Percentiles rank a stretch among this genome's conserved stretches.
Conservation (phyloP, 2,888 invertebrate genomes). For the Cerastoderma edule region DNA sequence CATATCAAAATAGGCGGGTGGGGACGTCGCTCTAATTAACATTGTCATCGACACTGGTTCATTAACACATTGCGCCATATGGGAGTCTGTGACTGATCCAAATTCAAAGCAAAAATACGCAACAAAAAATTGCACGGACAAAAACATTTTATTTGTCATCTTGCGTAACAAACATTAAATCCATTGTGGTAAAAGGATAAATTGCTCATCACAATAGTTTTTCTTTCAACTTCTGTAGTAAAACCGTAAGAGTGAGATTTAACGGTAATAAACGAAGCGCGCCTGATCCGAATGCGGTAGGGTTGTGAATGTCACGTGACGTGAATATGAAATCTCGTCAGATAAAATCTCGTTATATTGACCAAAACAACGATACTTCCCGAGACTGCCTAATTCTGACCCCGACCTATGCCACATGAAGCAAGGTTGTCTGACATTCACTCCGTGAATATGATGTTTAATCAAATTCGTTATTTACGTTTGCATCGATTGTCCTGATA, state of each 20-base stretch:
- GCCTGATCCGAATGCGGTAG: background rate
- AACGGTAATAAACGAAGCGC: background rate
- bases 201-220: background rate
- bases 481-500: background rate
- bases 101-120: no score
- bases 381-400: slow-evolving; percentile 1
- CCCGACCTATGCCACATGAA: background rate
- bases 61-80: no score
- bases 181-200: background rate
- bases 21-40: no score
- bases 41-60: no score
- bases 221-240: no score
- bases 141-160: background rate
- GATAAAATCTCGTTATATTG: background rate
- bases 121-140: no score
- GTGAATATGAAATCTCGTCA: background rate
- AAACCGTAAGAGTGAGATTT: no score
- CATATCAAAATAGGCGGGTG: no score
- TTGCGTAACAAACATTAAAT: slow-evolving; percentile 9
- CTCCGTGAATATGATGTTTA: background rate
- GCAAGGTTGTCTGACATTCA: background rate
- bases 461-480: background rate
- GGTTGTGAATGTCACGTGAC: slow-evolving; percentile 2
- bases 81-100: no score
- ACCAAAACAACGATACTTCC: background rate